These are phyloP conservation scores for Guaruba guarouba DNA, from an alignment of 2,113 vertebrate species.

Conservation along the genomic window DNA sequence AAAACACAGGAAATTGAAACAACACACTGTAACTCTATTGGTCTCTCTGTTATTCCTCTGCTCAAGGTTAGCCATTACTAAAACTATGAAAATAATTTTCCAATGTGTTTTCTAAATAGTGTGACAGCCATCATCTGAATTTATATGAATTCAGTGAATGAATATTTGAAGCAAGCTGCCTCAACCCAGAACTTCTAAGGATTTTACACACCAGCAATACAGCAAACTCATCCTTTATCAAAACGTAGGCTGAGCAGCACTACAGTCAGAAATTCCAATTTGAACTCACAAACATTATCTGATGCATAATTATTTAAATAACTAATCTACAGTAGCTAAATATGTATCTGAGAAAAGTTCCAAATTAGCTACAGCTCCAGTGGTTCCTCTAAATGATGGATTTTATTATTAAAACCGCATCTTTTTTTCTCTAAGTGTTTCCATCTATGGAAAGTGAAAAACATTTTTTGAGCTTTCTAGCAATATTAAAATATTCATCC, in stretches of 20 bases:
- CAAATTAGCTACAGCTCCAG: neutral
- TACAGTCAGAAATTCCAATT: neutral
- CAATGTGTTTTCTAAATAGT: neutral
- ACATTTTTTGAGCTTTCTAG: neutral
- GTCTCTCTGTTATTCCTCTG: neutral
- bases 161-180: constrained; percentile 16
- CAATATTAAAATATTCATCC: neutral
- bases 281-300: neutral
- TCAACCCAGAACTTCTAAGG: neutral
- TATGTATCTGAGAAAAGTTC: neutral
- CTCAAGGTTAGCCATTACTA: neutral
- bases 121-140: neutral
- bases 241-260: neutral
- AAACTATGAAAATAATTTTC: neutral
- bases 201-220: neutral
- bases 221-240: neutral
- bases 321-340: neutral
- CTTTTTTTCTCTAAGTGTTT: neutral
- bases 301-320: neutral
- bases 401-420: neutral
- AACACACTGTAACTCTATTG: neutral
- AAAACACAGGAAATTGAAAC: neutral
- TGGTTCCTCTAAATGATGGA: neutral
- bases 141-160: neutral
- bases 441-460: neutral